Conservation (phyloP, 1,140 invertebrate species). For the Himalopsyche phryganea region DNA sequence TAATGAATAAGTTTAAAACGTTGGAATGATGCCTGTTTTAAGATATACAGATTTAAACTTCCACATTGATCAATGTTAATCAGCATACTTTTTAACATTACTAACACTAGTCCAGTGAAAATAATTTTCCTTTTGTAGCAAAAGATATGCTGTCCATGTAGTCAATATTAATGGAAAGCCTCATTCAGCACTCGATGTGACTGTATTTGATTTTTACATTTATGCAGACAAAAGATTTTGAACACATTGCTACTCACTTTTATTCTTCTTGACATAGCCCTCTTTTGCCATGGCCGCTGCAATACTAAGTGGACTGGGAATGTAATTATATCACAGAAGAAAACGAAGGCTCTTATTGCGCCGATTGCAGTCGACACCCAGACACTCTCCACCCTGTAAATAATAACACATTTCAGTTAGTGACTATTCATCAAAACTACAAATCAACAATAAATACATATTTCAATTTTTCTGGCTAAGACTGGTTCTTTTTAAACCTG, state of each 20-base stretch:
- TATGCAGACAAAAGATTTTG: too few species aligned
- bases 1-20: too few species aligned
- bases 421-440: not conserved
- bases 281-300: conserved; percentile 83
- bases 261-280: conserved; percentile 66
- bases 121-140: too few species aligned
- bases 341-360: conserved; percentile 71
- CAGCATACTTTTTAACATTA: too few species aligned
- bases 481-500: not conserved
- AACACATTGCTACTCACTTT: conserved; percentile 70
- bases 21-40: too few species aligned
- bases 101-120: too few species aligned
- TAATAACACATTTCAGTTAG: conserved; percentile 29
- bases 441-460: not conserved
- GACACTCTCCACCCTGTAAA: conserved; percentile 71
- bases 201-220: too few species aligned
- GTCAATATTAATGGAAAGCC: too few species aligned
- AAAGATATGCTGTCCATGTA: too few species aligned
- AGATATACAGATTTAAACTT: too few species aligned
- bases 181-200: too few species aligned
- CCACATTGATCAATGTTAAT: too few species aligned
- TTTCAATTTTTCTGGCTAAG: not conserved
- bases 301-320: conserved; percentile 85
- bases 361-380: conserved; percentile 71
- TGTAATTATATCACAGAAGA: conserved; percentile 85